phyloP scores from a whole-genome alignment of 1,140 invertebrate genomes.

The Lordiphosa mommai region DNA sequence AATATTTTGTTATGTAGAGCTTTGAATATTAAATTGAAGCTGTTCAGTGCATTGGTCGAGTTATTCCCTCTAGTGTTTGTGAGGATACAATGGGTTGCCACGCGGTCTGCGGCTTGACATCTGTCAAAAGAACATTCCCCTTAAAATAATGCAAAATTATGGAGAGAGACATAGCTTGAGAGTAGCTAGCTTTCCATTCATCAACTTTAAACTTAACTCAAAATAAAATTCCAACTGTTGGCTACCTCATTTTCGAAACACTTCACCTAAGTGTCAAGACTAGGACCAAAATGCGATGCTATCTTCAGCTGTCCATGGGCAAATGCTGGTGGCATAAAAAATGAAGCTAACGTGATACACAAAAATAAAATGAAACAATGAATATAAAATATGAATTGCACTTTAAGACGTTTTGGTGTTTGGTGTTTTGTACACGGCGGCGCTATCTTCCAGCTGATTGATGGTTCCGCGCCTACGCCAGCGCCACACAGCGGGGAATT shows the following conservation, averaged over 20 bases:
- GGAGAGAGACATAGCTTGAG: no score
- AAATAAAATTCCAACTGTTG: not conserved
- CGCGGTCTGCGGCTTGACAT: no score
- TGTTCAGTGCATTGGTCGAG: no score
- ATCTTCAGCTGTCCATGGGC: conserved; percentile 44
- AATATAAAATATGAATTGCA: conserved; percentile 71
- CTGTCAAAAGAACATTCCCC: no score
- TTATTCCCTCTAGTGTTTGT: no score
- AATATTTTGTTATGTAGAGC: no score
- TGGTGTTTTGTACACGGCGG: conserved; percentile 17
- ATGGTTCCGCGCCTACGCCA: conserved; percentile 70
- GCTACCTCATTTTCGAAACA: not conserved
- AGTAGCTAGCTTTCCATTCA: no score
- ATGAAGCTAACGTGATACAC: conserved; percentile 58
- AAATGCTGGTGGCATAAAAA: conserved; percentile 43
- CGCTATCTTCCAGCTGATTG: conserved; percentile 64
- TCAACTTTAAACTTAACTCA: no score
- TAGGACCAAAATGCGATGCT: conserved; percentile 3
- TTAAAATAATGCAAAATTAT: no score
- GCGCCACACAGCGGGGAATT: conserved; percentile 51
- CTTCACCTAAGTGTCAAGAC: not conserved
- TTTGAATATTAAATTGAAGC: no score
- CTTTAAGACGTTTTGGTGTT: conserved; percentile 23
- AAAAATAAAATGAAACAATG: conserved; percentile 26
- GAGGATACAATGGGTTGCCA: no score